A percentile compares a stretch with the other conserved stretches of the same genome.
These are phyloP conservation scores for Promerops cafer DNA, from an alignment of 2,113 vertebrate species.

Conservation along the genomic window DNA sequence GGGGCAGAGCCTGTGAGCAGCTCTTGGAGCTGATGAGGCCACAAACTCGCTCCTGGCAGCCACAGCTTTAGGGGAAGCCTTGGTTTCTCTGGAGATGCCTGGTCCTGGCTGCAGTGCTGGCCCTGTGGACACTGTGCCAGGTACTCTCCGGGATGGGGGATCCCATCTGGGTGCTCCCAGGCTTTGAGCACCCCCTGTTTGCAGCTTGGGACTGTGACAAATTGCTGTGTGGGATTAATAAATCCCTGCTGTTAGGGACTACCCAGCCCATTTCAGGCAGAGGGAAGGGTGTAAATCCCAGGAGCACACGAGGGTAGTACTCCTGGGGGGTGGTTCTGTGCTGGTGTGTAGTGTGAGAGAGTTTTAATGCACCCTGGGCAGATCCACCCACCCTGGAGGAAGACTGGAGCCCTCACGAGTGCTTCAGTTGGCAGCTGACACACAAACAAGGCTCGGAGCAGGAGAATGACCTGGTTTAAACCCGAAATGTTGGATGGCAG, in stretches of 20 bases:
- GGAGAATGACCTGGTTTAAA: neutral
- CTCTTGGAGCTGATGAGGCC: neutral
- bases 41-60: neutral
- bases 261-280: neutral
- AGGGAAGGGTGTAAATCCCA: neutral
- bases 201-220: neutral
- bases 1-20: neutral
- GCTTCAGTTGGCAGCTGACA: neutral
- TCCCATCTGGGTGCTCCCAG: neutral
- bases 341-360: rapidly evolving
- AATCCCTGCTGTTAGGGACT: neutral
- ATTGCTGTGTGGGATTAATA: neutral
- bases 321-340: neutral
- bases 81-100: neutral
- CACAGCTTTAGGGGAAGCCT: neutral
- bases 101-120: neutral
- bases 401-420: neutral
- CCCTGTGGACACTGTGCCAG: rapidly evolving
- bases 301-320: rapidly evolving
- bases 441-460: neutral
- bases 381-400: neutral
- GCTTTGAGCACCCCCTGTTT: neutral
- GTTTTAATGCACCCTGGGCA: neutral
- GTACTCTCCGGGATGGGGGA: neutral
- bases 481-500: neutral